Evolutionary conservation across 2,113 vertebrate genomes (phyloP), one percentile per base, ranked within the genome.

Genomic region (Eurystomus gularis): DNA sequence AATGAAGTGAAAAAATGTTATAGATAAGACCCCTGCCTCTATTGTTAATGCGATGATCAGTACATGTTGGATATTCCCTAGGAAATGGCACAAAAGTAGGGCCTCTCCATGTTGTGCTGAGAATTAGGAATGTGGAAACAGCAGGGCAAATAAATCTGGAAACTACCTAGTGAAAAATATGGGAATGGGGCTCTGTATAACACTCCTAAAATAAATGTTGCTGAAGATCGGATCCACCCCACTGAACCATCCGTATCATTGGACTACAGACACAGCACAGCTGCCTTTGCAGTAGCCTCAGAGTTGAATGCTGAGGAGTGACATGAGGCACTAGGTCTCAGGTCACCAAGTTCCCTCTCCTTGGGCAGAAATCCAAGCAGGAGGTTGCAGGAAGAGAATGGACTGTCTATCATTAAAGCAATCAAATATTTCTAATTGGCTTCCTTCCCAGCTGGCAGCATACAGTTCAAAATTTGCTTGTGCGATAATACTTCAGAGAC

Each of bases 311-410:
- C 44, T 19, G 77, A 55, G 76, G n/a, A 78, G 60, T 70, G 69
- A 66, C 65, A 75, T 24, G 73, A 90, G 88, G 61, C 75, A 64
- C 25, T 46, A 40, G 57, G 42, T 76, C 61, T 84, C 88, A 60
- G 92, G 85, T 91, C 95, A 90, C 65, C 26, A 55, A 90, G 78
- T 90, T 95, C 65, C 73, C 78, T 85, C 12, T 31, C 13, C 70
- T n/a, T 64, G 82, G 88, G 87, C 94, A 94, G 82, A 91, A 87
- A 79, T 97, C 70, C 92, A 95, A 87, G 78, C 92, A 95, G 61
- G 61, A 82, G 89, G 48, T 68, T 91, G 35, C 73, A 82, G 68
- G 85, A 87, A 91, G 75, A 94, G 87, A 94, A 94, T 62, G 73
- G 70, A 79, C 78, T 75, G 90, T 84, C 92, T 87, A 76, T 94